Evolutionary conservation across 2,113 vertebrate genomes (phyloP).

Genomic region (Archilochus colubris): DNA sequence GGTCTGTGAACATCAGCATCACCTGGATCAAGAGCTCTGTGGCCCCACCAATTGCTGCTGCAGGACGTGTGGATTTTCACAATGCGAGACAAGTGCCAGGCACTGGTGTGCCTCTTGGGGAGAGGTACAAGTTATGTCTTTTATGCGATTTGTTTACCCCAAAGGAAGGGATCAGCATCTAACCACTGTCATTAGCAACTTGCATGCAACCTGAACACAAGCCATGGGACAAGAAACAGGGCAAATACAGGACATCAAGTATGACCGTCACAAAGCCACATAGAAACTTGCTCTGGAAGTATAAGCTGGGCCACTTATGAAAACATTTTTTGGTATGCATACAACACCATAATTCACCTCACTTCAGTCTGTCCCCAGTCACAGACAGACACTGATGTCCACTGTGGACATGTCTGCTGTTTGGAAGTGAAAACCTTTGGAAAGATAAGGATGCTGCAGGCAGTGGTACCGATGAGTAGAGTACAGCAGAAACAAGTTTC

Average conservation of each 20-base stretch:
- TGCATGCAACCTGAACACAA: not conserved
- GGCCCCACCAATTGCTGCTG: not conserved
- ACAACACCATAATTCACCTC: not conserved
- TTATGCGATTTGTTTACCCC: not conserved
- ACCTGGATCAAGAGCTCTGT: rapidly evolving
- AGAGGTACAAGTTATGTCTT: not conserved
- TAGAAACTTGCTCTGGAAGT: not conserved
- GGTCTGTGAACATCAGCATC: not conserved
- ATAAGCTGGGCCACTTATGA: not conserved
- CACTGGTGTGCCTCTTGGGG: not conserved
- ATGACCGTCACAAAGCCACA: not conserved
- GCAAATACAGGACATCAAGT: not conserved
- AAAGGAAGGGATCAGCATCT: not conserved
- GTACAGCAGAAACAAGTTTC: not conserved
- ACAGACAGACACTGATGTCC: not conserved
- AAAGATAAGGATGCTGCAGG: not conserved
- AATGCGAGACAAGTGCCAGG: not conserved
- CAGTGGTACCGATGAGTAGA: not conserved
- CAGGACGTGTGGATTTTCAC: not conserved
- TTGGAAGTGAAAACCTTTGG: not conserved
- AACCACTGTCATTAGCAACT: not conserved
- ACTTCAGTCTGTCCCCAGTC: not conserved
- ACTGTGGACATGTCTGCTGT: not conserved
- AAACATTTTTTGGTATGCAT: not conserved
- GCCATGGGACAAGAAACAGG: too few relatives aligned